Percentiles rank a stretch among this genome's conserved stretches.
Evolutionary conservation across 2,797 vertebrate genomes (phyloP).

Genomic region (Telmatherina bonti): DNA sequence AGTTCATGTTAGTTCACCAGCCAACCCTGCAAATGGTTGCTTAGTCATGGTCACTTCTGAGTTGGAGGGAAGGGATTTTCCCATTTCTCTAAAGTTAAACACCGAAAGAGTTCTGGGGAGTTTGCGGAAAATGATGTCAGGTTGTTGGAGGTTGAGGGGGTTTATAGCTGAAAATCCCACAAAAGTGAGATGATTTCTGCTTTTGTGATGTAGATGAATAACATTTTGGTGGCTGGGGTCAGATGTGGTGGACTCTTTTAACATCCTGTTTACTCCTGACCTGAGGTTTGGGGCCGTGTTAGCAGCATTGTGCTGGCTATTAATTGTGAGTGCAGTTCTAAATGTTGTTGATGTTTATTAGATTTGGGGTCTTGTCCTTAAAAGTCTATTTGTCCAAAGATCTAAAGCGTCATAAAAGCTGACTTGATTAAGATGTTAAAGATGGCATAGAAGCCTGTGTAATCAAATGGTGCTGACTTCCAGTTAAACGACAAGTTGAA

Average conservation of each 20-base stretch:
- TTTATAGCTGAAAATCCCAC: conserved; percentile 50
- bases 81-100: conserved; percentile 54
- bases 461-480: conserved; percentile 41
- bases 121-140: conserved; percentile 59
- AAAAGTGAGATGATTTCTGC: conserved; percentile 60
- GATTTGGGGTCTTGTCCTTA: conserved; percentile 21
- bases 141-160: conserved; percentile 48
- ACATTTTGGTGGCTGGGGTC: conserved; percentile 53
- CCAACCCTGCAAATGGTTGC: conserved; percentile 49
- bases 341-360: conserved; percentile 16
- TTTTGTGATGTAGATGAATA: conserved; percentile 71
- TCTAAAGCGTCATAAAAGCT: conserved; percentile 19
- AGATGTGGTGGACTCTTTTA: conserved; percentile 60
- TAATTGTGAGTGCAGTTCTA: conserved; percentile 17
- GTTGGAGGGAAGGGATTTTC: conserved; percentile 57
- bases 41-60: conserved; percentile 54
- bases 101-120: conserved; percentile 49
- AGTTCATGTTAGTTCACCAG: conserved; percentile 34
- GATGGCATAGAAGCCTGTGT: conserved; percentile 42
- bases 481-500: conserved; percentile 53
- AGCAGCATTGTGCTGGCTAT: conserved; percentile 26
- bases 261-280: conserved; percentile 67
- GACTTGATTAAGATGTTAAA: conserved; percentile 41
- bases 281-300: conserved; percentile 35
- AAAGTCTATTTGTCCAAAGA: conserved; percentile 20